A percentile compares a stretch with the other conserved stretches of the same genome.
Evolutionary conservation across 2,797 vertebrate genomes (phyloP).

Genomic region (Chrosomus eos): DNA sequence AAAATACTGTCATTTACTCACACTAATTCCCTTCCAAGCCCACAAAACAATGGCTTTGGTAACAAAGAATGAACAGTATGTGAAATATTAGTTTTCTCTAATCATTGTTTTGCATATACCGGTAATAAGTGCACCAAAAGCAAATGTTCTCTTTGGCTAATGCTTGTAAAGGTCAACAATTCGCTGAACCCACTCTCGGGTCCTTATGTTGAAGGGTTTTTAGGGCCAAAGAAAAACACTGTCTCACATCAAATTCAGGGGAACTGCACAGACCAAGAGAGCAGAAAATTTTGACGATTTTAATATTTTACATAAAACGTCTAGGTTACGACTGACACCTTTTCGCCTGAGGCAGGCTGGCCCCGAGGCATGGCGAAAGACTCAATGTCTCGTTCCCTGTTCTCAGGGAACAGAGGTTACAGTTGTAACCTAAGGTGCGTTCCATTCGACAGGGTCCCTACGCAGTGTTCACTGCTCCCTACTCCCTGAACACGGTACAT

Average conservation of each 20-base stretch:
- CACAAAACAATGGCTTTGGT: neutral
- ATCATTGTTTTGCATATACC: constrained; percentile 7
- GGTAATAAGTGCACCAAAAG: constrained; percentile 10
- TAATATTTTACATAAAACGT: neutral
- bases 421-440: too few species aligned
- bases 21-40: neutral
- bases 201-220: constrained; percentile 10
- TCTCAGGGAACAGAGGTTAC: too few species aligned
- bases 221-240: constrained; percentile 17
- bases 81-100: constrained; percentile 1
- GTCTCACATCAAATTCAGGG: constrained; percentile 7
- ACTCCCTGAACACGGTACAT: too few species aligned
- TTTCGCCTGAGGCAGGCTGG: too few species aligned
- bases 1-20: neutral
- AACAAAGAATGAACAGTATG: neutral
- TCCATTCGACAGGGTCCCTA: too few species aligned
- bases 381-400: too few species aligned
- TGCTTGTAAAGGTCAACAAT: constrained; percentile 27
- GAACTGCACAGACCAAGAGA: neutral
- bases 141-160: constrained; percentile 6
- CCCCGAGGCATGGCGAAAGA: too few species aligned
- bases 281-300: neutral
- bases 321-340: too few species aligned
- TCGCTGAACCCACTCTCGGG: constrained; percentile 14
- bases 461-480: too few species aligned